A percentile compares a stretch with the other conserved stretches of the same genome.
phyloP scores from a whole-genome alignment of 2,797 vertebrate genomes.

The Sparidentex hasta region DNA sequence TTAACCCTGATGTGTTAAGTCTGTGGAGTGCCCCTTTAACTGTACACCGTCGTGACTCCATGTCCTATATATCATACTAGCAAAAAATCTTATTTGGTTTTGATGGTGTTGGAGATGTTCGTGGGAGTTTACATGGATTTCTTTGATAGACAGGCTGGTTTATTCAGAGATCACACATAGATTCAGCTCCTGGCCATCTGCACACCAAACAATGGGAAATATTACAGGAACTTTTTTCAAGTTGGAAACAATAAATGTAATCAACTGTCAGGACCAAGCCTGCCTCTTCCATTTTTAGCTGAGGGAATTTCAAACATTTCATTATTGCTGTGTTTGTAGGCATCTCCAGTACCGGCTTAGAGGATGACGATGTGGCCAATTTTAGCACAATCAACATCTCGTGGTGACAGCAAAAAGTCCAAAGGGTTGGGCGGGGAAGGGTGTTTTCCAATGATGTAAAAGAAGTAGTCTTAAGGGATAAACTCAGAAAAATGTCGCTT shows the following conservation, averaged over 20 bases:
- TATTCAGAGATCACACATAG: slow-evolving; percentile 44
- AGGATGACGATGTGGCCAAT: neutral
- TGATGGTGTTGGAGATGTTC: slow-evolving; percentile 36
- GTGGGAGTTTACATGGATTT: slow-evolving; percentile 41
- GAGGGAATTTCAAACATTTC: slow-evolving; percentile 30
- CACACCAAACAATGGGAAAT: slow-evolving; percentile 31
- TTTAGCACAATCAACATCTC: neutral
- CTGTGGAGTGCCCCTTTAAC: neutral
- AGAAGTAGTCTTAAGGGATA: neutral
- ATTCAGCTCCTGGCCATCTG: slow-evolving; percentile 55
- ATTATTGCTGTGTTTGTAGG: slow-evolving; percentile 36
- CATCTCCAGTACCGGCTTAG: neutral
- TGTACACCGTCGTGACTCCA: neutral
- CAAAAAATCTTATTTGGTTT: slow-evolving; percentile 15
- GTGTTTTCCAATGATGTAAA: neutral
- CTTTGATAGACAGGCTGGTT: slow-evolving; percentile 46
- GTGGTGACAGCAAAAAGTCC: neutral
- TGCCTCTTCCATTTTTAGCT: slow-evolving; percentile 23
- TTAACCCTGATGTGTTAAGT: neutral
- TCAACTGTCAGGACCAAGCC: slow-evolving; percentile 50
- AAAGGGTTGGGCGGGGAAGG: neutral
- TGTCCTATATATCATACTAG: neutral
- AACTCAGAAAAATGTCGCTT: neutral
- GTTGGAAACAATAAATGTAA: slow-evolving; percentile 44
- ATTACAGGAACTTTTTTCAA: slow-evolving; percentile 21